Evolutionary conservation across 2,113 vertebrate genomes (phyloP).

Genomic region (Nothobranchius kuhntae): DNA sequence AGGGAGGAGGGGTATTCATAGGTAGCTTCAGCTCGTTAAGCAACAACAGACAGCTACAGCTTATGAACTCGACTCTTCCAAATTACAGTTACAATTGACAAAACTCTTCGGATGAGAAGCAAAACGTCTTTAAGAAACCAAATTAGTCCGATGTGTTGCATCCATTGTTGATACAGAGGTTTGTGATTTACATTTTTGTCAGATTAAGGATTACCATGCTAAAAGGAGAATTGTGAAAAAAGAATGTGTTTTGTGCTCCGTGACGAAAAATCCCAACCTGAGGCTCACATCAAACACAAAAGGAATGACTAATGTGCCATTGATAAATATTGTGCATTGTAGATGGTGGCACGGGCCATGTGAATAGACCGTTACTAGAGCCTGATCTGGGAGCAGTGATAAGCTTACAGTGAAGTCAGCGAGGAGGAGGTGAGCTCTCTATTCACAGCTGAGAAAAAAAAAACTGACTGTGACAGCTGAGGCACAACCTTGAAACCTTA

Average conservation of each 20-base stretch:
- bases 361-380: conserved; percentile 23
- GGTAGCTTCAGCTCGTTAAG: too few relatives aligned
- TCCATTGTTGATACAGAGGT: neutral
- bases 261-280: neutral
- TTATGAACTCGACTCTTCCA: too few relatives aligned
- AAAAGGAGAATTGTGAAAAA: neutral
- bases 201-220: too few relatives aligned
- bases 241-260: neutral
- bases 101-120: too few relatives aligned
- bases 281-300: neutral
- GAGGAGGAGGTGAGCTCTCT: conserved; percentile 49
- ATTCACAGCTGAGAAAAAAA: conserved; percentile 40
- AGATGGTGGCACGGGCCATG: conserved; percentile 3
- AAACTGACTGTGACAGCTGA: conserved; percentile 51
- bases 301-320: conserved; percentile 1
- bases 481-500: conserved; percentile 71
- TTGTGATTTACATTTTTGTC: neutral
- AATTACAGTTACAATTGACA: too few relatives aligned
- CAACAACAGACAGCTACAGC: too few relatives aligned
- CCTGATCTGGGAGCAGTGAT: conserved; percentile 45
- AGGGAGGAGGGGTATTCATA: too few relatives aligned
- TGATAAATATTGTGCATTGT: conserved; percentile 1
- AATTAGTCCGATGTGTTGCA: too few relatives aligned
- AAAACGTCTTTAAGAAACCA: too few relatives aligned
- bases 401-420: conserved; percentile 32